A percentile compares a stretch with the other conserved stretches of the same genome.
These are phyloP conservation scores for Leptinotarsa juncta DNA, from an alignment of 2,888 invertebrate species.

Conservation along the genomic window DNA sequence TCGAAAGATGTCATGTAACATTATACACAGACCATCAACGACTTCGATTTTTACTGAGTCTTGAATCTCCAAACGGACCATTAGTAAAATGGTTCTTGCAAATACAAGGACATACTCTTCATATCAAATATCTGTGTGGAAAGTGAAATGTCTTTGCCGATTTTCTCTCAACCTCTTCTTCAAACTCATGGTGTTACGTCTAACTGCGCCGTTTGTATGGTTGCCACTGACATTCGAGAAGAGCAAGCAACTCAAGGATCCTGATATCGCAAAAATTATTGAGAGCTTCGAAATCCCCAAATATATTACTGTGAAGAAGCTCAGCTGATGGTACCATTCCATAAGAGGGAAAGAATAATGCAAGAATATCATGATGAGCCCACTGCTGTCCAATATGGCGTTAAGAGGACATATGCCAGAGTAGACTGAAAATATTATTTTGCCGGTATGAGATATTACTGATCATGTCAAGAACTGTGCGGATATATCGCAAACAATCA, in stretches of 20 bases:
- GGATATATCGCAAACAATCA: slow-evolving; percentile 23
- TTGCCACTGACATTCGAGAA: slow-evolving; percentile 52
- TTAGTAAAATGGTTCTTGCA: background rate
- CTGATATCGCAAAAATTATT: slow-evolving; percentile 3
- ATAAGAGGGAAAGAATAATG: slow-evolving; percentile 27
- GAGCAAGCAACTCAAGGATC: slow-evolving; percentile 63
- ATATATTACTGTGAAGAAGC: slow-evolving; percentile 28
- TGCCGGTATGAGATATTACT: slow-evolving; percentile 20
- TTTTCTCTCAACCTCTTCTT: slow-evolving; percentile 32
- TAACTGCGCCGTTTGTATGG: slow-evolving; percentile 1
- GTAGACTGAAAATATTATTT: slow-evolving; percentile 41
- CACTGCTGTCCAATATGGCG: slow-evolving; percentile 47
- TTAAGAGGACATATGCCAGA: slow-evolving; percentile 34
- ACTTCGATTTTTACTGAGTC: slow-evolving; percentile 60
- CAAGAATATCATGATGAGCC: slow-evolving; percentile 43
- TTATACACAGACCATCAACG: slow-evolving; percentile 64
- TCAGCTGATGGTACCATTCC: slow-evolving; percentile 41
- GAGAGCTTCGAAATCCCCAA: slow-evolving; percentile 60
- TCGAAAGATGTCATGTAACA: slow-evolving; percentile 57
- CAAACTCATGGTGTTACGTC: slow-evolving; percentile 3
- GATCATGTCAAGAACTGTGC: slow-evolving; percentile 23
- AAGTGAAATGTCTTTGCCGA: slow-evolving; percentile 29
- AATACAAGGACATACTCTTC: slow-evolving; percentile 33
- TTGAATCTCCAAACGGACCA: slow-evolving; percentile 33
- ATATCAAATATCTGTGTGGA: slow-evolving; percentile 32